Evolutionary conservation across 2,113 vertebrate species (phyloP).

Genomic region (Elgaria multicarinata): DNA sequence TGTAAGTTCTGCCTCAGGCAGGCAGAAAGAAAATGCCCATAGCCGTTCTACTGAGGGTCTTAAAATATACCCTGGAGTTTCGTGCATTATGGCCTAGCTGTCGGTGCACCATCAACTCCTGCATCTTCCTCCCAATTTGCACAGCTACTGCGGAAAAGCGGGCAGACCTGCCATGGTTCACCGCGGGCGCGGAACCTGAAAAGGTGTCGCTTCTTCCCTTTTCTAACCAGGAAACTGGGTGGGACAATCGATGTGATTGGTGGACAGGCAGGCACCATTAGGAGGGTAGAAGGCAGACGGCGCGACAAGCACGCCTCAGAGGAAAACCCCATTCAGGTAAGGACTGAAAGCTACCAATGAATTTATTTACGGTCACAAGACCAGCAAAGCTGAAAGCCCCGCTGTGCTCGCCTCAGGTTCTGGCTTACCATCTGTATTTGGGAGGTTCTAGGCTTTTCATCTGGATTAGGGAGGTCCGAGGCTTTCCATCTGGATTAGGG

Average conservation of each 20-base stretch:
- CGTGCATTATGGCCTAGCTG: too few relatives aligned
- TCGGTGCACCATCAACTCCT: too few relatives aligned
- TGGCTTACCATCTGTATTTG: too few relatives aligned
- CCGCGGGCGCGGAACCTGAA: constrained; percentile 4
- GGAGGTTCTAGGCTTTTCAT: too few relatives aligned
- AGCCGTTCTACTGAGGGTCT: not conserved
- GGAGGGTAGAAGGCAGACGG: constrained; percentile 74
- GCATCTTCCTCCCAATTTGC: not conserved
- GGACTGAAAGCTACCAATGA: not conserved
- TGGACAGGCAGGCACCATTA: constrained; percentile 76
- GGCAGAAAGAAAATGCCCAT: not conserved
- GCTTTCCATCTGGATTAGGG: too few relatives aligned
- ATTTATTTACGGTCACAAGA: too few relatives aligned
- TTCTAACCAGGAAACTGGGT: constrained; percentile 75
- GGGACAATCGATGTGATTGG: constrained; percentile 78
- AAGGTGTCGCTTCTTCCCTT: constrained; percentile 14
- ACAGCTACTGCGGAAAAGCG: too few relatives aligned
- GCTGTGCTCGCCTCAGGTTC: not conserved
- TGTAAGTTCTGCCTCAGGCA: not conserved
- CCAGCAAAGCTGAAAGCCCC: too few relatives aligned
- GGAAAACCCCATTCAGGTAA: constrained; percentile 76
- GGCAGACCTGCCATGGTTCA: too few relatives aligned
- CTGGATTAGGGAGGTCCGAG: too few relatives aligned
- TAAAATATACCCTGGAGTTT: not conserved
- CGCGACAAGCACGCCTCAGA: constrained; percentile 75